Base-by-base conservation (phyloP, 2,888 invertebrate species). In the Nudaria mundana region DNA sequence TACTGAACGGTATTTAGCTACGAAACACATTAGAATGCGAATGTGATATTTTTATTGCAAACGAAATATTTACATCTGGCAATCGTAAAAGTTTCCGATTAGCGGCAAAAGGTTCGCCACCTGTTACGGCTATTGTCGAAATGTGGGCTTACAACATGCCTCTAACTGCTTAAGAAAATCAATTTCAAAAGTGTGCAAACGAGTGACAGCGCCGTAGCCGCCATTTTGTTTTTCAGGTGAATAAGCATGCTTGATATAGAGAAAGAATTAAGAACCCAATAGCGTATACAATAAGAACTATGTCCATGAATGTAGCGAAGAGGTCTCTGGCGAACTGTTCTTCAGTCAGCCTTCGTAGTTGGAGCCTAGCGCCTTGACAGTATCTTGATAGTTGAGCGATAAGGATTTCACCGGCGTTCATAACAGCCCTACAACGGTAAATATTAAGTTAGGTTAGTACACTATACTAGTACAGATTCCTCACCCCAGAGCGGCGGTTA, bases 201-300 rank as follows among this genome's bases (percentile, higher is more conserved):
- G n/a, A n/a, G n/a, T n/a, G n/a, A n/a, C n/a, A n/a, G n/a, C n/a
- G n/a, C n/a, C n/a, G n/a, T n/a, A n/a, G n/a, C n/a, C n/a, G n/a
- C n/a, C n/a, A n/a, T n/a, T n/a, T n/a, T n/a, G n/a, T n/a, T n/a
- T n/a, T n/a, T 55, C 40, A 59, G 8, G 44, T 34, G 16, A 57
- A 44, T 2, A 68, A 31, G 13, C 63, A 47, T 0, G 73, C 71
- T 41, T 85, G 81, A 45, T 81, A 85, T 57, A 83, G 50, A 1
- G 81, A 76, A 5, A 86, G 46, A 4, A 80, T 38, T 3, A 86
- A 67, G 52, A 85, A 85, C 0, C 84, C 83, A 8, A 83, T 50
- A 0, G 81, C 82, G 47, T 86, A 86, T 0, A 81, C 29, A 0
- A 81, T 62, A 0, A 86, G 66, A 2, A 81, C 56, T 0, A 77